Conservation (phyloP, 2,888 invertebrate genomes). For the Lasioglossum malachurum region DNA sequence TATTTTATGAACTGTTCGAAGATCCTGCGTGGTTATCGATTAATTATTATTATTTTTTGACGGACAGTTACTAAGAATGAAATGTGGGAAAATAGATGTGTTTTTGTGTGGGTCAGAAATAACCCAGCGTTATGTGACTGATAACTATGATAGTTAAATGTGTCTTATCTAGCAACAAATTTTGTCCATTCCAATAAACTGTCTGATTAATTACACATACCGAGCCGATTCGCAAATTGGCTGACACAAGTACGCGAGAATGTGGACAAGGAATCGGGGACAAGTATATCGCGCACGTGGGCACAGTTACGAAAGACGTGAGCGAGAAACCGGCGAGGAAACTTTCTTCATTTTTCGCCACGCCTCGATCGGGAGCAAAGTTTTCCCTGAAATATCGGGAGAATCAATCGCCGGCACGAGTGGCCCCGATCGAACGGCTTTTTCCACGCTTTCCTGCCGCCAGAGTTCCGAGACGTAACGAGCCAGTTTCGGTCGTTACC, state of each 20-base stretch:
- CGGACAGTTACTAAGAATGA: neutral
- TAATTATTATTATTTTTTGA: neutral
- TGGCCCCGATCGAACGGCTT: conserved; percentile 67
- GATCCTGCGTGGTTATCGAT: neutral
- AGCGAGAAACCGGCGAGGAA: conserved; percentile 70
- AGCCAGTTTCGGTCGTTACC: conserved; percentile 23
- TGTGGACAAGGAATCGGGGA: conserved; percentile 57
- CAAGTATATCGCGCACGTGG: conserved; percentile 75
- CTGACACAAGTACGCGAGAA: neutral
- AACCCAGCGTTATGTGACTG: neutral
- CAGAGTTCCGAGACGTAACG: conserved; percentile 43
- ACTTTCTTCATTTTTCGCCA: conserved; percentile 84
- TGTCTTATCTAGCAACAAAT: neutral
- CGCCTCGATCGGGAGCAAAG: conserved; percentile 69
- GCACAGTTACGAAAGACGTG: conserved; percentile 71
- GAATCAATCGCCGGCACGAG: conserved; percentile 81
- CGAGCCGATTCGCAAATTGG: conserved; percentile 3
- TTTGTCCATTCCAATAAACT: neutral
- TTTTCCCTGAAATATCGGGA: conserved; percentile 80
- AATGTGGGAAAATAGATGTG: neutral
- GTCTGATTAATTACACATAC: neutral
- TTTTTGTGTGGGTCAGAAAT: neutral
- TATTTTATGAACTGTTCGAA: neutral
- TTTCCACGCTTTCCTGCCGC: conserved; percentile 50
- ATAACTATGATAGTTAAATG: neutral